Evolutionary conservation across 2,888 invertebrate species (phyloP).

Genomic region (Drosophila kanekoi): DNA sequence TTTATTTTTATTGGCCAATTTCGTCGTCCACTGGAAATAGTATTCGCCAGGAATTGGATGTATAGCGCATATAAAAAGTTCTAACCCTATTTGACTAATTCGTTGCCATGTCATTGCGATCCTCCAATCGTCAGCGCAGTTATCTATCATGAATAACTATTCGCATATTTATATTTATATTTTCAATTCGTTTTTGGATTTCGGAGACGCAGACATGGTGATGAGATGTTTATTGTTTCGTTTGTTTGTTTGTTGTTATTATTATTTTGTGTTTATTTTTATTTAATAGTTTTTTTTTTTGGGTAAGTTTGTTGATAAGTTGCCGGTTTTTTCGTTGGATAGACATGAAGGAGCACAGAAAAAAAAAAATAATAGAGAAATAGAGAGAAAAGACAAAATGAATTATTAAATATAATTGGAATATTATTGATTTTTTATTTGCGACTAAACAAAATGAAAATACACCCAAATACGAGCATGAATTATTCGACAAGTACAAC

Average conservation of each 20-base stretch:
- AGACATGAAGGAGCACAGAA: constrained; percentile 23
- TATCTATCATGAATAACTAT: constrained; percentile 99
- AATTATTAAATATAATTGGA: constrained; percentile 80
- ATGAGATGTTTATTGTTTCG: constrained; percentile 6
- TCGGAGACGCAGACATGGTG: not conserved
- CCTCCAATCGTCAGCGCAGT: constrained; percentile 99
- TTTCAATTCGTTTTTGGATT: constrained; percentile 8
- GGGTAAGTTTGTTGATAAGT: constrained; percentile 33
- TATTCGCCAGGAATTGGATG: constrained; percentile 99
- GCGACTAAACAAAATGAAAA: constrained; percentile 78
- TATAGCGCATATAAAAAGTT: constrained; percentile 97
- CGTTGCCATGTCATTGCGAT: constrained; percentile 99
- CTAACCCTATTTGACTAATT: constrained; percentile 95
- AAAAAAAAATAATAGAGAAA: constrained; percentile 21
- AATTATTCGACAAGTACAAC: constrained; percentile 78
- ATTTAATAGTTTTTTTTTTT: constrained; percentile 7
- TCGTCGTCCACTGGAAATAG: constrained; percentile 98
- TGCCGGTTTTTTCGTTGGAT: constrained; percentile 16
- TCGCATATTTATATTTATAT: not conserved
- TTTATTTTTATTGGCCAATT: constrained; percentile 94
- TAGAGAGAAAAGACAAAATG: constrained; percentile 56
- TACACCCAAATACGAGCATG: constrained; percentile 79
- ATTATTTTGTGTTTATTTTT: not conserved
- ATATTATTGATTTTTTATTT: constrained; percentile 77
- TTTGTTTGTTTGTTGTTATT: not conserved